A percentile compares a stretch with the other conserved stretches of the same genome.
Conservation (phyloP, 2,888 invertebrate species). For the Xestobium rufovillosum region DNA sequence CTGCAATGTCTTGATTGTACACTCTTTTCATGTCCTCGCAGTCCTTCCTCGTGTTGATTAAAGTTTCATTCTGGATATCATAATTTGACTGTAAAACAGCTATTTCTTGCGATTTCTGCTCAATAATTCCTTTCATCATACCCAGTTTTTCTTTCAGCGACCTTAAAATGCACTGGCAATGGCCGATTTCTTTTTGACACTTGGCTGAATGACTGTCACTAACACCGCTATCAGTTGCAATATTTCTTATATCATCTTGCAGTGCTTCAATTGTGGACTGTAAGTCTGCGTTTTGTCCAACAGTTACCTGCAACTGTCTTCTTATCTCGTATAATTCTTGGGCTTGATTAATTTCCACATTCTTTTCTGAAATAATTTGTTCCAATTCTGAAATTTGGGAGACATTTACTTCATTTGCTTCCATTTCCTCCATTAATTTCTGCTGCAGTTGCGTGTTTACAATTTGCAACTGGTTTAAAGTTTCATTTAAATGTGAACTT, state of each 20-base stretch:
- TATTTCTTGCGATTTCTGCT: conserved; percentile 27
- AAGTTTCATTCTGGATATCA: conserved; percentile 27
- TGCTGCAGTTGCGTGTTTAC: conserved; percentile 30
- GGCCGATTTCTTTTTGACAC: not conserved
- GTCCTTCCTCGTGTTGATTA: conserved; percentile 29
- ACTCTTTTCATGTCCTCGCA: conserved; percentile 27
- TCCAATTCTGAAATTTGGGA: conserved; percentile 34
- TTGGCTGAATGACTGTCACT: conserved; percentile 1
- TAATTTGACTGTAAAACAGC: conserved; percentile 30
- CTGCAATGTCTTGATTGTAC: conserved; percentile 30
- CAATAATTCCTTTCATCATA: conserved; percentile 26
- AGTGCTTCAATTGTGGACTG: conserved; percentile 26
- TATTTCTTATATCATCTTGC: too few relatives aligned
- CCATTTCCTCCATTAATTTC: conserved; percentile 27
- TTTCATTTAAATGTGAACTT: conserved; percentile 25
- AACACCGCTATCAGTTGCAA: too few relatives aligned
- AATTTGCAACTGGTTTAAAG: conserved; percentile 27
- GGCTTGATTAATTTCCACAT: conserved; percentile 28
- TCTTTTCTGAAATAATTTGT: conserved; percentile 30
- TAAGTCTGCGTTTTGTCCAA: conserved; percentile 33
- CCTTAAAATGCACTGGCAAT: not conserved
- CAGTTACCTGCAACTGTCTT: conserved; percentile 36
- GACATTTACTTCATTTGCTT: conserved; percentile 30
- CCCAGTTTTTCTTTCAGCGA: conserved; percentile 26
- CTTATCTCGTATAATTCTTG: conserved; percentile 36